Evolutionary conservation across 1,140 invertebrate species (phyloP), one percentile per base, ranked within the genome.

Genomic region (Asobara japonica): DNA sequence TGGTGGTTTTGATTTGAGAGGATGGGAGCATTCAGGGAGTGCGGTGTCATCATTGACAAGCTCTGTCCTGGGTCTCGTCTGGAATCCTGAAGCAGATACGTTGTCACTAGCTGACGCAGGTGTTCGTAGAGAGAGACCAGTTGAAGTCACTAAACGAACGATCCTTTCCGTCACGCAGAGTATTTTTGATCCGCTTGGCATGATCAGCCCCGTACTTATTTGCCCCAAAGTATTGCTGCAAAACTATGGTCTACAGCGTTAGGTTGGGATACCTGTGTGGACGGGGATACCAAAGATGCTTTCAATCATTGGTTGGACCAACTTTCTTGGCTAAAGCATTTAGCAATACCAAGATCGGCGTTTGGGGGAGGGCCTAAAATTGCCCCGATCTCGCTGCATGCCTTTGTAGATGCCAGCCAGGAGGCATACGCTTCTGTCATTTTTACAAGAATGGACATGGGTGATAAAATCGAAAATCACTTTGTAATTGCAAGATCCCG

Each of bases 151-250:
- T 20, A 78, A 69, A 68, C 20, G 76, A 69, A 56, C 33, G 22
- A 61, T 78, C 22, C 41, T 79, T 18, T 74, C 71, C 25, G 45
- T 48, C 1, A 38, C 72, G n/a, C 76, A 79, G 51, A 69, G 67
- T 38, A 67, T 81, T n/a, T 83, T 78, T 71, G 79, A 82, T 72
- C 80, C 78, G 11, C 68, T 83, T 4, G 80, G 81, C 41, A 73
- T 82, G 51, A 25, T 76, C 20, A 72, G 72, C 45, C 81, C 82
- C 25, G 60, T 75, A 20, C 69, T 68, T 10, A 25, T 78, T 3
- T 69, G 38, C 65, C 71, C 78, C 8, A 81, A 81, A 71, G 29
- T 80, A 7, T 22, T 80, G 27, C 38, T 79, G 13, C 76, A 81
- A 73, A 77, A 69, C 25, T 75, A 4, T 82, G 79, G 78, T 22